Base-by-base conservation (phyloP, 2,888 invertebrate species). In the Neoaliturus tenellus region DNA sequence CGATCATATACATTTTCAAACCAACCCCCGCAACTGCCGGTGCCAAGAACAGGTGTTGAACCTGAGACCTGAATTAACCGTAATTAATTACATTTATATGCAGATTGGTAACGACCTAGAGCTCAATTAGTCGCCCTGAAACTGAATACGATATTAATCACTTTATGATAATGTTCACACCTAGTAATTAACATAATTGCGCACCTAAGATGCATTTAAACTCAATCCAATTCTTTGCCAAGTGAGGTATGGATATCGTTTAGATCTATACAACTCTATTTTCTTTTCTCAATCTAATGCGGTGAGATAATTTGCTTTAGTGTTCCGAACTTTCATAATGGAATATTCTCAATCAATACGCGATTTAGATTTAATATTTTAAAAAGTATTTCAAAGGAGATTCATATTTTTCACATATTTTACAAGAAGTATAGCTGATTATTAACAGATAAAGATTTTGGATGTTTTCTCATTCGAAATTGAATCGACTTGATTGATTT, bases 161-260 rank as follows among this genome's bases (percentile, higher is more conserved):
- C 28, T 10, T 28, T 75, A 75, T 44, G 73, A 25, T 75, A 75
- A 75, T 75, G 73, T 75, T 75, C 73, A 44, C 73, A 75, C 73
- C 73, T 75, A 8, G 41, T 71, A 39, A 71, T 71, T 41, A 39
- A 35, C 71, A 71, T 71, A 71, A 71, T 71, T 41, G 14, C 62
- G 31, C 23, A 12, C 8, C 55, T 25, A 28, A 62, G 31, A 28
- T 28, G 28, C 62, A 62, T 62, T 31, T 28, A 28, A 62, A 28
- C 12, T 20, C 2, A 25, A 55, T 55, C 23, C 55, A 55, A 23
- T 55, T 5, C 55, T 20, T 20, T 25, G 55, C 23, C 48, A 55
- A 23, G 55, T 55, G 55, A 20, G 25, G 23, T 23, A 20, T 23
- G 10, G 55, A 25, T 12, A 12, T 44, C n/a, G n/a, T n/a, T n/a